Base-by-base conservation (phyloP, 2,888 invertebrate genomes). In the Pecten maximus region DNA sequence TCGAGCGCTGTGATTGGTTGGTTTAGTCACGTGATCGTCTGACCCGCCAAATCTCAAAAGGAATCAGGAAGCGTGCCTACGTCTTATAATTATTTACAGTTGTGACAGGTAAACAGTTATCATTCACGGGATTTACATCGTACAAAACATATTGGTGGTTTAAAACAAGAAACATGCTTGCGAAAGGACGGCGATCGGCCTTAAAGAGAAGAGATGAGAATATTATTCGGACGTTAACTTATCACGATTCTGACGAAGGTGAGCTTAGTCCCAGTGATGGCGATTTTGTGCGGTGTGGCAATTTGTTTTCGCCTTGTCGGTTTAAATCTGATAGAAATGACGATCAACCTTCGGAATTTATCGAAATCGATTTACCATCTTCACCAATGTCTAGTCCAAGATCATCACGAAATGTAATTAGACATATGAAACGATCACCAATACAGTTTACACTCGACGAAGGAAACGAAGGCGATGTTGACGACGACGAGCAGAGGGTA, bases 1-100 rank as follows among this genome's bases (percentile, higher is more conserved):
- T n/a, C 39, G 28, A 28, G 40, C 23, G 40, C 60, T 93, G 88
- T 94, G 91, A 95, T 95, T 95, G 95, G 95, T 87, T 89, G 40
- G 91, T 87, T 44, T 40, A 6, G 89, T 94, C 95, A 95, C 94
- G 94, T 95, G 95, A 89, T 93, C 92, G 94, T 94, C 95, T 94
- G 94, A 93, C 95, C 95, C 95, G 95, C 95, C 95, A 95, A 95
- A 94, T 94, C 92, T 92, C 90, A 95, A 94, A 93, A 92, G 91
- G 91, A 88, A 91, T 60, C 87, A 87, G 87, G 88, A 87, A 60
- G 89, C 88, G 90, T 89, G 87, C 54, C 40, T 86, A 89, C 74
- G 89, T 50, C 48, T 50, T 54, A n/a, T 16, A 40, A 39, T 40
- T 40, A 60, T 28, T 54, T 60, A 89, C 54, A 54, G 54, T 89